Percentiles rank a stretch among this genome's conserved stretches.
Evolutionary conservation across 1,140 invertebrate genomes (phyloP).

Genomic region (Diorhabda sublineata): DNA sequence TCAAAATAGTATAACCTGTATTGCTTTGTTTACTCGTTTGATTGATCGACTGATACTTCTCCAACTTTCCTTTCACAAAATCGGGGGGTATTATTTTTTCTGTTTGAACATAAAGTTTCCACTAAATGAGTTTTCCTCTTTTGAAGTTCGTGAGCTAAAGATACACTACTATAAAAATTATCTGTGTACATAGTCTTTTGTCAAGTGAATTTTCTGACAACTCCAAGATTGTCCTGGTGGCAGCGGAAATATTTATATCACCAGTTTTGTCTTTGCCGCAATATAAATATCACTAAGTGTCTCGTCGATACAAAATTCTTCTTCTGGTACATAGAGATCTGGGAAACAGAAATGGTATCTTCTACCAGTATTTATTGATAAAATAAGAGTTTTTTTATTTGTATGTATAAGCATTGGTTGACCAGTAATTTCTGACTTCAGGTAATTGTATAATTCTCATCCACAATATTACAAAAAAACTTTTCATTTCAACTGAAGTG

Average conservation of each 20-base stretch:
- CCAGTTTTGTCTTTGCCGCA: background rate
- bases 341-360: too few relatives aligned
- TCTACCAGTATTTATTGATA: too few relatives aligned
- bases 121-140: constrained; percentile 47
- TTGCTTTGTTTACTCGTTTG: constrained; percentile 41
- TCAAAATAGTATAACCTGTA: constrained; percentile 44
- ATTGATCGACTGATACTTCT: constrained; percentile 37
- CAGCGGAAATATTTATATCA: background rate
- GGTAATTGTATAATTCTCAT: too few relatives aligned
- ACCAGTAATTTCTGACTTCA: too few relatives aligned
- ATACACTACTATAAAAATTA: constrained; percentile 46
- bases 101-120: constrained; percentile 46
- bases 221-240: constrained; percentile 8
- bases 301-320: too few relatives aligned
- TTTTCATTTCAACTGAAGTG: too few relatives aligned
- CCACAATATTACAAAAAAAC: too few relatives aligned
- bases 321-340: too few relatives aligned
- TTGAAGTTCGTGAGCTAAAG: constrained; percentile 45
- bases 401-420: too few relatives aligned
- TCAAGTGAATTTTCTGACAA: constrained; percentile 16
- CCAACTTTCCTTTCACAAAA: constrained; percentile 43
- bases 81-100: constrained; percentile 30
- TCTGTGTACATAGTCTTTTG: constrained; percentile 26
- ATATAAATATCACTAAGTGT: background rate
- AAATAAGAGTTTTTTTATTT: too few relatives aligned